Evolutionary conservation across 37 sponge, comb jelly and placozoan species (phyloP).

Genomic region (Axinella damicornis): DNA sequence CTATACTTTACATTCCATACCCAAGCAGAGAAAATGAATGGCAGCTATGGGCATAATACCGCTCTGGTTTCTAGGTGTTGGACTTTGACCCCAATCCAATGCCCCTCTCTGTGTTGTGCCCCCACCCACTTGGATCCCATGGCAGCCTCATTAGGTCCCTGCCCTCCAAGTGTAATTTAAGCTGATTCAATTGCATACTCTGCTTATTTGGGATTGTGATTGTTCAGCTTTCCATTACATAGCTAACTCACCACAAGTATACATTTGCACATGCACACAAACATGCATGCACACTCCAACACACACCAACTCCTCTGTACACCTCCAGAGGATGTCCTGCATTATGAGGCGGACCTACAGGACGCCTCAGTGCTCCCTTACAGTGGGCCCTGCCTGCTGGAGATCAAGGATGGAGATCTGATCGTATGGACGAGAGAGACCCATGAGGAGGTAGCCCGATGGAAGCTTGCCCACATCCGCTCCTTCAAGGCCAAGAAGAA

Average conservation of each 20-base stretch:
- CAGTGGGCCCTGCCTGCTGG: conserved; percentile 44
- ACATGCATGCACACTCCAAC: conserved; percentile 51
- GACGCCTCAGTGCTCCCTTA: neutral
- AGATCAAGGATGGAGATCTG: conserved; percentile 32
- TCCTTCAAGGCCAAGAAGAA: conserved; percentile 69
- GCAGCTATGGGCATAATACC: too few relatives aligned
- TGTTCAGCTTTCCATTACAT: too few relatives aligned
- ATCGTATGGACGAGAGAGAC: conserved; percentile 34
- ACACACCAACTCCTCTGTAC: neutral
- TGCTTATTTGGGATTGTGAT: too few relatives aligned
- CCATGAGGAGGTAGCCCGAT: conserved; percentile 24
- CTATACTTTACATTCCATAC: too few relatives aligned
- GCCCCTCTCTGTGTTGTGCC: too few relatives aligned
- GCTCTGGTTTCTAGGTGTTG: too few relatives aligned
- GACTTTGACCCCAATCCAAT: too few relatives aligned
- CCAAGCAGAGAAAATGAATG: too few relatives aligned
- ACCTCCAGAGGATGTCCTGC: conserved; percentile 10
- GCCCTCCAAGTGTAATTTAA: too few relatives aligned
- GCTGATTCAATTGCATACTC: too few relatives aligned
- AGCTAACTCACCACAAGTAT: conserved; percentile 6
- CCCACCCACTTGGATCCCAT: too few relatives aligned
- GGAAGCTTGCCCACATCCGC: conserved; percentile 61
- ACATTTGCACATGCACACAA: conserved; percentile 36
- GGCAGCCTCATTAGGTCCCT: too few relatives aligned
- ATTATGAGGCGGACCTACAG: conserved; percentile 49